Conservation (phyloP, 1,140 invertebrate genomes). For the Cylas formicarius region DNA sequence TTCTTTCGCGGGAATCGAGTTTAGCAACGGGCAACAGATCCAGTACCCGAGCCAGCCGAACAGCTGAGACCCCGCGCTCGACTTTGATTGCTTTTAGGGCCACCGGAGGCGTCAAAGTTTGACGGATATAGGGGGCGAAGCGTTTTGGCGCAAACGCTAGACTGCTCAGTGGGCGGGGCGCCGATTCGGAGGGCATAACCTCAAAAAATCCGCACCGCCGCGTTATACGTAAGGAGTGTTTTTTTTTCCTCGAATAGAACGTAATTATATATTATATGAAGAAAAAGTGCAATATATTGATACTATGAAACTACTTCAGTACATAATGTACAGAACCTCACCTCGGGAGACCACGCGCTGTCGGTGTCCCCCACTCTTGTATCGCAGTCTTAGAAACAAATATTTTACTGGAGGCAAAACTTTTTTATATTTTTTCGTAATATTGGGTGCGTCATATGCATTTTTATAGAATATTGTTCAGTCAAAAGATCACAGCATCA, state of each 20-base stretch:
- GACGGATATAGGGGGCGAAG: neutral
- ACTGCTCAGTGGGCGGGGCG: too few species aligned
- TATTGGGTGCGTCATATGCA: too few species aligned
- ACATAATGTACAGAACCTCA: too few species aligned
- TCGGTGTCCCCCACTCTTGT: too few species aligned
- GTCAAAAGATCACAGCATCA: too few species aligned
- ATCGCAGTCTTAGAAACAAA: too few species aligned
- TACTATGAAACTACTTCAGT: too few species aligned
- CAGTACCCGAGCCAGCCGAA: constrained; percentile 36
- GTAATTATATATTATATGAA: neutral
- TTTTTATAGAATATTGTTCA: too few species aligned
- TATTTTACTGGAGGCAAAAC: too few species aligned
- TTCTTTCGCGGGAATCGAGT: constrained; percentile 33
- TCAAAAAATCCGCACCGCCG: neutral
- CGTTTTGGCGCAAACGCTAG: neutral
- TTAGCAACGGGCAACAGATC: constrained; percentile 35
- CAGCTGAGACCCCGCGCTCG: constrained; percentile 36
- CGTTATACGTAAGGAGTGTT: neutral
- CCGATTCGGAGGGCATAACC: neutral
- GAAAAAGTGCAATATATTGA: too few species aligned
- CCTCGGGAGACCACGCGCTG: too few species aligned
- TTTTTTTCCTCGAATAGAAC: neutral
- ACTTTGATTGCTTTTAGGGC: constrained; percentile 30
- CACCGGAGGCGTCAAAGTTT: neutral
- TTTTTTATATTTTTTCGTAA: too few species aligned